Evolutionary conservation across 2,113 vertebrate genomes (phyloP).

Genomic region (Burhinus oedicnemus): DNA sequence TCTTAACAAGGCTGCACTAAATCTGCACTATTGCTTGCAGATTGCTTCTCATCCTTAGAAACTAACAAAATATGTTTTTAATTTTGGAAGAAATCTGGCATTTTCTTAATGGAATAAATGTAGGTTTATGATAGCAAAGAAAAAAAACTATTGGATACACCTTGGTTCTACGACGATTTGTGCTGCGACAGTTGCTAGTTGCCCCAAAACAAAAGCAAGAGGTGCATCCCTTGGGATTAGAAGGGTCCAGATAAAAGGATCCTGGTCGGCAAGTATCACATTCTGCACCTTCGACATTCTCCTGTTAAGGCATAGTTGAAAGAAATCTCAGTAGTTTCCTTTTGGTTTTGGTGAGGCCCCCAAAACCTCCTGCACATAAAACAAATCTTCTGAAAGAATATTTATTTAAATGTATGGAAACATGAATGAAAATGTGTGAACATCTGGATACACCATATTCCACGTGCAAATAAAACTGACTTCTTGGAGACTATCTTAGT

Average conservation of each 20-base stretch:
- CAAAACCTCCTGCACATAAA: not conserved
- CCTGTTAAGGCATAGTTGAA: constrained; percentile 75
- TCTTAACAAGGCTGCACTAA: not conserved
- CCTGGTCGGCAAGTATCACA: constrained; percentile 84
- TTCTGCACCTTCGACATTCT: constrained; percentile 82
- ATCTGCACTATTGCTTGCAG: not conserved
- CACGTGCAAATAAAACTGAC: not conserved
- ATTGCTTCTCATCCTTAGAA: not conserved
- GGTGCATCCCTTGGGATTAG: constrained; percentile 86
- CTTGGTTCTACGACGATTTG: constrained; percentile 83
- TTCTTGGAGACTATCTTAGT: not conserved
- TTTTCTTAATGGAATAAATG: not conserved
- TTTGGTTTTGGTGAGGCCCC: not conserved
- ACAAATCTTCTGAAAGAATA: not conserved
- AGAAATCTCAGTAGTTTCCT: constrained; percentile 11
- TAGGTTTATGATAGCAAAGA: not conserved
- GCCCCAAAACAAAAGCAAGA: constrained; percentile 92
- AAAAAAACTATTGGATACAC: constrained; percentile 63
- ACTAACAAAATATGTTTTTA: not conserved
- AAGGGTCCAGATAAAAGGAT: constrained; percentile 86
- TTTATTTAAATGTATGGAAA: not conserved
- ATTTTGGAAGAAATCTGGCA: not conserved
- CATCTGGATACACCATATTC: not conserved
- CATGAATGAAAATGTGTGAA: not conserved
- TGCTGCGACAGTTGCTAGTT: constrained; percentile 82